A percentile compares a stretch with the other conserved stretches of the same genome.
Evolutionary conservation across 1,140 invertebrate genomes (phyloP).

Genomic region (Fopius arisanus): DNA sequence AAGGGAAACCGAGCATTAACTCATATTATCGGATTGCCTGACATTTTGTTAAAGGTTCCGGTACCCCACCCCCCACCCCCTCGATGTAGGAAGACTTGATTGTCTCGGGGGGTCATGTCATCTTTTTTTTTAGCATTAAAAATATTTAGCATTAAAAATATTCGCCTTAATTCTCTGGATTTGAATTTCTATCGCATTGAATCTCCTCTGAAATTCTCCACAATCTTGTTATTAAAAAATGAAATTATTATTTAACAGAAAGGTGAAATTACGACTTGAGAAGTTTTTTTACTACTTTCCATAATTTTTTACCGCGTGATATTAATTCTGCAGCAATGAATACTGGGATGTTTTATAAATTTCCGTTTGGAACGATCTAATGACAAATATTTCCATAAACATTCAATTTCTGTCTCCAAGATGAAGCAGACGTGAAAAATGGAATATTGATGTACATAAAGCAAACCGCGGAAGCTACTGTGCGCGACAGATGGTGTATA

Average conservation of each 20-base stretch:
- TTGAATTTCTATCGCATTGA: too few relatives aligned
- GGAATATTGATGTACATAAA: not conserved
- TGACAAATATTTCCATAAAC: not conserved
- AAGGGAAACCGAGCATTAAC: slow-evolving; percentile 48
- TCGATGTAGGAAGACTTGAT: slow-evolving; percentile 30
- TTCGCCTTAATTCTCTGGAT: too few relatives aligned
- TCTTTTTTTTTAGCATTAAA: not conserved
- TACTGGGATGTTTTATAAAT: too few relatives aligned
- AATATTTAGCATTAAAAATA: too few relatives aligned
- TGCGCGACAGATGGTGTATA: not conserved
- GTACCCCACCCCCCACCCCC: slow-evolving; percentile 6
- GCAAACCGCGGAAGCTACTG: not conserved
- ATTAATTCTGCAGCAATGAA: too few relatives aligned
- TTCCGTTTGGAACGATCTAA: too few relatives aligned
- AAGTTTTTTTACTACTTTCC: too few relatives aligned
- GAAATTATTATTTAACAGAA: too few relatives aligned
- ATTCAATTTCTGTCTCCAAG: not conserved
- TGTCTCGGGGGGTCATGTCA: slow-evolving; percentile 42
- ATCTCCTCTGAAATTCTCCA: not conserved
- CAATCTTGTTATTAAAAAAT: too few relatives aligned
- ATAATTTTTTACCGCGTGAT: too few relatives aligned
- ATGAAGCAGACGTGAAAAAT: not conserved
- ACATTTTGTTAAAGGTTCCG: slow-evolving; percentile 59
- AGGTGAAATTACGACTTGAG: too few relatives aligned
- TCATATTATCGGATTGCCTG: slow-evolving; percentile 55